These are phyloP conservation scores for Notocelia uddmanniana DNA, from an alignment of 2,888 invertebrate species.

Conservation along the genomic window DNA sequence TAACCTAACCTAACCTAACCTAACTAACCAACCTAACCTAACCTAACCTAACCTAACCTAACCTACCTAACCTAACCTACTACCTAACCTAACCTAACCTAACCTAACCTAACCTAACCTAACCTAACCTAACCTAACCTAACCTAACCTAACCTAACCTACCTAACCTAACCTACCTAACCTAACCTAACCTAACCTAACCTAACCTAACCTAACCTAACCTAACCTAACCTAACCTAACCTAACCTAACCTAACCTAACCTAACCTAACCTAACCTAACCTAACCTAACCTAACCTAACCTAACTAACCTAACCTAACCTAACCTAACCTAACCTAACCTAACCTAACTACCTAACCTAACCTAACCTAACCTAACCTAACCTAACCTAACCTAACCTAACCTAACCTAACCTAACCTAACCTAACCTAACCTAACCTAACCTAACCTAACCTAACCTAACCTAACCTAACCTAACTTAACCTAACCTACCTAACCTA, in stretches of 20 bases:
- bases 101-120: slow-evolving; percentile 48
- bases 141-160: slow-evolving; percentile 47
- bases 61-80: slow-evolving; percentile 51
- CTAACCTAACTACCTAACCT: slow-evolving; percentile 49
- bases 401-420: slow-evolving; percentile 47
- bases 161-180: slow-evolving; percentile 22
- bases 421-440: slow-evolving; percentile 48
- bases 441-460: slow-evolving; percentile 47
- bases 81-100: slow-evolving; percentile 49
- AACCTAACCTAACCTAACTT: slow-evolving; percentile 47
- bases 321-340: slow-evolving; percentile 49
- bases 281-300: slow-evolving; percentile 22
- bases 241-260: slow-evolving; percentile 22
- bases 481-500: slow-evolving; percentile 46
- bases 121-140: slow-evolving; percentile 45
- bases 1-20: slow-evolving; percentile 51
- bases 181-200: slow-evolving; percentile 15
- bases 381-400: slow-evolving; percentile 49
- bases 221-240: slow-evolving; percentile 21
- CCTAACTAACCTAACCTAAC: slow-evolving; percentile 45
- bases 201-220: slow-evolving; percentile 12
- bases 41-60: slow-evolving; percentile 51
- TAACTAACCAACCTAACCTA: slow-evolving; percentile 52
- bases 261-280: slow-evolving; percentile 21
- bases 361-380: slow-evolving; percentile 48